Percentiles rank a stretch among this genome's conserved stretches.
phyloP scores from a whole-genome alignment of 2,797 vertebrate species.

The Calcarius lapponicus region DNA sequence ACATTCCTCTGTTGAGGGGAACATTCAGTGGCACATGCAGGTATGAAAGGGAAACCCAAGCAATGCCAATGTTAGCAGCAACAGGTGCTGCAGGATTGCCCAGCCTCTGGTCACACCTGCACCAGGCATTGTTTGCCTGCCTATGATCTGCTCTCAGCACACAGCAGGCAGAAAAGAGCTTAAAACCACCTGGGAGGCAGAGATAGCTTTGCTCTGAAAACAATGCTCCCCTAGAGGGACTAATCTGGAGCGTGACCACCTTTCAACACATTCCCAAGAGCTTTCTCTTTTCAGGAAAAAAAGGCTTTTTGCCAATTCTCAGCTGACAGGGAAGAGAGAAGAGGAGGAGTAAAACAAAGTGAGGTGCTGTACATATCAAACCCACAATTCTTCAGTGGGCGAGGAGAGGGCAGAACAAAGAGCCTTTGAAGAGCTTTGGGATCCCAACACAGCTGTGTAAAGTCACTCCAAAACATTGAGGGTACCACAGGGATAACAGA shows the following conservation, averaged over 20 bases:
- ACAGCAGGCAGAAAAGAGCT: neutral
- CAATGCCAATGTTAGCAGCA: neutral
- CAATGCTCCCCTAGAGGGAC: neutral
- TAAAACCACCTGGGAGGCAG: neutral
- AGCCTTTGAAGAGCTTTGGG: neutral
- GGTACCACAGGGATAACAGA: neutral
- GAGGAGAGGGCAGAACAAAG: neutral
- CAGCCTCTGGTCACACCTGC: neutral
- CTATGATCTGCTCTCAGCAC: neutral
- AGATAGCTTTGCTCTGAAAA: neutral
- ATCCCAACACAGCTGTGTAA: neutral
- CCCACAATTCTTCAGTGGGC: neutral
- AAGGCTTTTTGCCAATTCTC: neutral
- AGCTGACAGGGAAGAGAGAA: neutral
- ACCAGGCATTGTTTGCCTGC: neutral
- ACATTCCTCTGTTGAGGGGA: neutral
- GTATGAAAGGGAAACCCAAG: neutral
- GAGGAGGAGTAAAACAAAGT: neutral
- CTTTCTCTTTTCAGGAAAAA: neutral
- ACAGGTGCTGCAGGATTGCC: neutral
- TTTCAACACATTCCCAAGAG: neutral
- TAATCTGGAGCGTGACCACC: neutral
- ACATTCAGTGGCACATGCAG: neutral
- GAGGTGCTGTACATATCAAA: neutral
- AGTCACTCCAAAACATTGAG: neutral